Base-by-base conservation (phyloP, 2,797 vertebrate genomes). In the Peromyscus nudipes region DNA sequence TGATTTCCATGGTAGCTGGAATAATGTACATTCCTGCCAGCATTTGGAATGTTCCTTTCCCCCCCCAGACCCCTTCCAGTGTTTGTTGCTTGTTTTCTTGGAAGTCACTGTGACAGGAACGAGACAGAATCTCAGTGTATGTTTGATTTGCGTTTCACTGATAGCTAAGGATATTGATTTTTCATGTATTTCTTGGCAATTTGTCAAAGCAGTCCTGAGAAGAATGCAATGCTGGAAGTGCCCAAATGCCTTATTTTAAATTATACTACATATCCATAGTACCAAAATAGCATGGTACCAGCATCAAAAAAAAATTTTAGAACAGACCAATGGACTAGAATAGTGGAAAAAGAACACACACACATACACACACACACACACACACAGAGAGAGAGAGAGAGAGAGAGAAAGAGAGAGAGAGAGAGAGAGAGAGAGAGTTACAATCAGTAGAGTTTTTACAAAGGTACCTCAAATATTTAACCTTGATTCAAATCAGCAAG, bases 161-260 rank as follows among this genome's bases (percentile, higher is more conserved):
- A 89, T 89, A 60, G 87, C 86, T 77, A 77, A 62, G 71, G 49
- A 77, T 77, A 75, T 62, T 89, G 55, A 89, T 89, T 62, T 46
- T 64, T 89, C 21, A n/a, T 64, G 21, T 62, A 77, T 89, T 89
- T 64, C 3, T 89, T 89, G 71, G 40, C 13, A 29, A 62, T 89
- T 62, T 11, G 55, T 62, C 71, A 77, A 89, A 77, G 40, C 40
- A 64, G 46, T 89, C 40, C 19, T 89, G 29, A 89, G 57, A 29
- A n/a, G 57, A 34, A 89, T 25, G 19, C 37, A 76, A 46, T 62
- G 27, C 37, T 23, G 19, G 55, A 76, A 11, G 3, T 62, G 37
- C 57, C 55, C 87, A 76, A 46, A 46, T 46, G 13, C 40, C 19
- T 89, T 43, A 23, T n/a, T 76, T 89, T 25, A 89, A 46, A 89